Percentiles rank a stretch among this genome's conserved stretches.
Evolutionary conservation across 2,888 invertebrate species (phyloP).

Genomic region (Macrosoma leucophasiata): DNA sequence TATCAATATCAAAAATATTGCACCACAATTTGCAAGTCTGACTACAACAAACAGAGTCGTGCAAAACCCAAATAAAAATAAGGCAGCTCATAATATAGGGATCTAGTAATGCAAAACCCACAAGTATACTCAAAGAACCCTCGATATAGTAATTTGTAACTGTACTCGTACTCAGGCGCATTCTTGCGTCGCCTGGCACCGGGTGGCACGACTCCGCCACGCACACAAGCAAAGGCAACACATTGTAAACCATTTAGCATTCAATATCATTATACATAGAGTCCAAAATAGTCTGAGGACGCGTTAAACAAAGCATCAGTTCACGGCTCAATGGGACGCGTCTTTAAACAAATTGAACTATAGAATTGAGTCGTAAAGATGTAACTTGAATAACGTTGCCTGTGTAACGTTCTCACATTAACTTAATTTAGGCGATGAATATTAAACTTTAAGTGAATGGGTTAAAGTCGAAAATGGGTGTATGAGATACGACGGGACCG

Average conservation of each 20-base stretch:
- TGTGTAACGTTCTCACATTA: no score
- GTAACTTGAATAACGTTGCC: slow-evolving; percentile 27
- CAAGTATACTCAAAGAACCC: slow-evolving; percentile 29
- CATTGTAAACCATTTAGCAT: slow-evolving; percentile 30
- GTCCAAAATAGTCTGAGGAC: no score
- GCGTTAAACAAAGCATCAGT: no score
- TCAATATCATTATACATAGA: slow-evolving; percentile 20
- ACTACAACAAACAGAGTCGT: background rate
- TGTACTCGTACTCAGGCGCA: slow-evolving; percentile 52
- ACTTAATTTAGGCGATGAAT: no score
- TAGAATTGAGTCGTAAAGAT: slow-evolving; percentile 32
- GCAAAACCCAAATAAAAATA: slow-evolving; percentile 13
- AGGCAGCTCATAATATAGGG: slow-evolving; percentile 18
- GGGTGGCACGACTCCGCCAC: slow-evolving; percentile 44
- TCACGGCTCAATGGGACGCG: slow-evolving; percentile 6
- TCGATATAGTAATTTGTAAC: slow-evolving; percentile 41
- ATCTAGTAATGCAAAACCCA: slow-evolving; percentile 22
- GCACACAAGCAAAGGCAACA: slow-evolving; percentile 10
- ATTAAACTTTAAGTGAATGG: slow-evolving; percentile 1
- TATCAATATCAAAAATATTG: no score
- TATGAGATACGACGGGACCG: slow-evolving; percentile 4
- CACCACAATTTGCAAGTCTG: background rate
- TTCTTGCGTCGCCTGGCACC: slow-evolving; percentile 57
- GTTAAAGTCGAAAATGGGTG: slow-evolving; percentile 6
- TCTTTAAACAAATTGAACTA: slow-evolving; percentile 39